Evolutionary conservation across 37 sponge, comb jelly and placozoan species (phyloP), one percentile per base, ranked within the genome.

Genomic region (Aplysina aerophoba): DNA sequence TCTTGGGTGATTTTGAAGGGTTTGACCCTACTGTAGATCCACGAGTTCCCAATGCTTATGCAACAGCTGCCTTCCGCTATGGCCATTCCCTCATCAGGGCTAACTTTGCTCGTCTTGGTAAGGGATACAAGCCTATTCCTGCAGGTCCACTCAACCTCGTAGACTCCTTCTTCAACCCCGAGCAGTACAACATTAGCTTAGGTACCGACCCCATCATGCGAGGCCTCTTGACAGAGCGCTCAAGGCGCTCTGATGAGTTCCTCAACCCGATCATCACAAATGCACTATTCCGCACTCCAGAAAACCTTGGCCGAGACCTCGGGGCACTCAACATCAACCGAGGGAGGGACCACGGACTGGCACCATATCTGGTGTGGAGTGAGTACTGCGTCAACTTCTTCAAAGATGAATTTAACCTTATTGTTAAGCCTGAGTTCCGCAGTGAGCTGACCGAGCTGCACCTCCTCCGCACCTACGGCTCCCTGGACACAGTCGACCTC

Each of bases 281-380:
- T n/a, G 61, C 58, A 35, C 83, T 96, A n/a, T 96, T 96, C 65
- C 35, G 35, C 41, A 34, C 63, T 27, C 22, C 60, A 36, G 36
- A 34, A 24, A 31, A 25, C 13, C 2, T 59, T 65, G 92, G 86
- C 3, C 31, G 91, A 50, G 97, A 96, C 85, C 84, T 96, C 21
- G 93, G 93, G 0, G 86, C 95, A 17, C 84, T 94, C 28, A 96
- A 93, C 73, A 89, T 96, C 21, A 94, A 96, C 57, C 82, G 97
- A 30, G 90, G 93, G 0, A 88, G 97, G 41, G 97, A 96, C 44
- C 93, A 94, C 68, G 97, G 97, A 30, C 84, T 98, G 3, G 92
- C 97, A 15, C 78, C 92, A 0, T 94, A 96, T 79, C 81, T 37
- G 24, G 71, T 87, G 62, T 92, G 59, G 80, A 81, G 88, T 44